A percentile compares a stretch with the other conserved stretches of the same genome.
Conservation (phyloP, 2,113 vertebrate species). For the Anoplopoma fimbria region DNA sequence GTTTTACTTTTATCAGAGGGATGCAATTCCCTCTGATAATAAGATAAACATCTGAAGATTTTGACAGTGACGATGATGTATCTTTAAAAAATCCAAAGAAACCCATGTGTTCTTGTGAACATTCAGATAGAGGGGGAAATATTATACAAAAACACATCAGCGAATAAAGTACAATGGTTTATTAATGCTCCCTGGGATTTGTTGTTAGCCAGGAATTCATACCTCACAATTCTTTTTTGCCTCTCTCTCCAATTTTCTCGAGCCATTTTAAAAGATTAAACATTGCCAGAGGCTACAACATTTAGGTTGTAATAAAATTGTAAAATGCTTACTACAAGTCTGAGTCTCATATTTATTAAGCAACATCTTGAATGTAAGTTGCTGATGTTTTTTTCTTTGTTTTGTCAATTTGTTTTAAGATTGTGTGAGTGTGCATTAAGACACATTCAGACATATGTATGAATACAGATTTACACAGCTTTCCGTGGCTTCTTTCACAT, state of each 20-base stretch:
- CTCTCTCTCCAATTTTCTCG: conserved; percentile 48
- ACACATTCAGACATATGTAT: conserved; percentile 4
- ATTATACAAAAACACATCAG: conserved; percentile 7
- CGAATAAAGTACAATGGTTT: conserved; percentile 38
- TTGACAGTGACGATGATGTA: not conserved
- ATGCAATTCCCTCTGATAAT: not conserved
- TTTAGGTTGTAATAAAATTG: conserved; percentile 20
- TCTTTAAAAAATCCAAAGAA: conserved; percentile 7
- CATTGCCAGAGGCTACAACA: conserved; percentile 39
- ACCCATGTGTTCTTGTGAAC: not conserved
- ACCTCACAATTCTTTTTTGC: conserved; percentile 47
- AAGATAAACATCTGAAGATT: not conserved
- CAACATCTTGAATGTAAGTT: conserved; percentile 30
- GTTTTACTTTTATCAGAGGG: not conserved
- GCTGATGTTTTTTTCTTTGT: not conserved
- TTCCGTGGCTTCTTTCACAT: conserved; percentile 36
- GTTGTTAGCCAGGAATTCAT: conserved; percentile 41
- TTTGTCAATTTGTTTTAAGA: not conserved
- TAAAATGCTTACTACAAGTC: conserved; percentile 24
- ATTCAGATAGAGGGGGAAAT: not conserved
- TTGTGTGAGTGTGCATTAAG: not conserved
- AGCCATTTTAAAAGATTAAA: conserved; percentile 43
- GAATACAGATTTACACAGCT: conserved; percentile 26
- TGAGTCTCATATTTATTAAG: conserved; percentile 30
- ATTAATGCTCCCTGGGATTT: conserved; percentile 53